Evolutionary conservation across 2,888 invertebrate genomes (phyloP), one percentile per base, ranked within the genome.

Genomic region (Melanargia galathea): DNA sequence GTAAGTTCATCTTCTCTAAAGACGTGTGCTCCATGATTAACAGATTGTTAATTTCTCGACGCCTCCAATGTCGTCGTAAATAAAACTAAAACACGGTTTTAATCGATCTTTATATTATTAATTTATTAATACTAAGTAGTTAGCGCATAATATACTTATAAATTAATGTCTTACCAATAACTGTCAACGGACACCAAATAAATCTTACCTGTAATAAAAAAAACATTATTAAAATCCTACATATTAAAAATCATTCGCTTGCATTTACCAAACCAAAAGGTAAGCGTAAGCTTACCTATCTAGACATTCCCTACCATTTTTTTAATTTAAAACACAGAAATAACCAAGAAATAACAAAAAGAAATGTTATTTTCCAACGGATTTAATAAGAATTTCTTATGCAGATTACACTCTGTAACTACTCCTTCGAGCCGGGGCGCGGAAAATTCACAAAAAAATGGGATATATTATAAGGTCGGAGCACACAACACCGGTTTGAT

Each of bases 331-430:
- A 52, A 43, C 55, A 40, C 57, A 45, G 16, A 46, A 46, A 57
- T 57, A 45, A 30, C 45, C 26, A 8, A 45, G 45, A 13, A n/a
- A 46, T 30, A 57, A 57, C 20, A 43, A 45, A 40, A 56, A 45
- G 45, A 45, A 57, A 57, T 57, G 30, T 45, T 22, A 48, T 58
- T 58, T 58, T 58, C 49, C 38, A 38, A 62, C 60, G 43, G 45
- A 63, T 63, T 63, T 38, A 55, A 54, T 55, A 58, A 60, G 58
- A 61, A 63, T 57, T 65, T 63, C 60, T 65, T 67, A 63, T 63
- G 58, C 61, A 60, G 60, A 67, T 67, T 55, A 67, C 64, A 56
- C 40, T 49, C 43, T 24, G 48, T 55, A 56, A 62, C 56, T 56
- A 56, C 40, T 49, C 45, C 60, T 43, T 26, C 22, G 61, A 57